A percentile compares a stretch with the other conserved stretches of the same genome.
Conservation (phyloP, 2,888 invertebrate genomes). For the Vannuccia rotundouncinata region DNA sequence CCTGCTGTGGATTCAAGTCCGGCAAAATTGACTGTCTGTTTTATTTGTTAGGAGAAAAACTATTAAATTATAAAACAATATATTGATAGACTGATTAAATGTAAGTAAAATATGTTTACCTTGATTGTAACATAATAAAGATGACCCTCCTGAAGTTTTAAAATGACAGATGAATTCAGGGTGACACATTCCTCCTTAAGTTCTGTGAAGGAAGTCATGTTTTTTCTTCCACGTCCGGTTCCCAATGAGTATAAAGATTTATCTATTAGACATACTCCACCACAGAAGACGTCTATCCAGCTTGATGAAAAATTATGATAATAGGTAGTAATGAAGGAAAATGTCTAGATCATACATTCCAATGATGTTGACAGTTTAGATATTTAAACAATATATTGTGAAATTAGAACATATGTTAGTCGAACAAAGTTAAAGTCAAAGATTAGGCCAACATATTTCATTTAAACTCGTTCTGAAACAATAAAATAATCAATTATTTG, state of each 20-base stretch:
- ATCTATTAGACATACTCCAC: background rate
- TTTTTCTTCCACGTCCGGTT: background rate
- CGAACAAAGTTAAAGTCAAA: no score
- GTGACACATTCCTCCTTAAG: background rate
- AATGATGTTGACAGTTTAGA: no score
- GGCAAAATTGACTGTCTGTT: background rate
- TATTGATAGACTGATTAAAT: no score
- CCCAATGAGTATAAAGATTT: background rate
- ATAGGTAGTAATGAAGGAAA: no score
- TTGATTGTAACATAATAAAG: conserved; percentile 41
- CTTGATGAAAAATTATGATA: no score
- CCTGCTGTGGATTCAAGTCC: background rate
- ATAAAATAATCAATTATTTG: no score
- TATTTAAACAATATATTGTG: no score
- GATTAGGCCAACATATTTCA: no score
- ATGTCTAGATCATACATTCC: no score
- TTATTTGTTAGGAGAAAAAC: conserved; percentile 32
- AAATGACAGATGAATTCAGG: background rate
- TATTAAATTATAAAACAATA: no score
- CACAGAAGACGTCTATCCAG: background rate
- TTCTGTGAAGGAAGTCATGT: background rate
- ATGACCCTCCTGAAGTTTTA: conserved; percentile 38
- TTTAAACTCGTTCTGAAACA: no score
- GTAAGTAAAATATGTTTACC: conserved; percentile 37
- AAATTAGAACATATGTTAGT: no score